Base-by-base conservation (phyloP, 2,113 vertebrate species). In the Rhodinocichla rosea region DNA sequence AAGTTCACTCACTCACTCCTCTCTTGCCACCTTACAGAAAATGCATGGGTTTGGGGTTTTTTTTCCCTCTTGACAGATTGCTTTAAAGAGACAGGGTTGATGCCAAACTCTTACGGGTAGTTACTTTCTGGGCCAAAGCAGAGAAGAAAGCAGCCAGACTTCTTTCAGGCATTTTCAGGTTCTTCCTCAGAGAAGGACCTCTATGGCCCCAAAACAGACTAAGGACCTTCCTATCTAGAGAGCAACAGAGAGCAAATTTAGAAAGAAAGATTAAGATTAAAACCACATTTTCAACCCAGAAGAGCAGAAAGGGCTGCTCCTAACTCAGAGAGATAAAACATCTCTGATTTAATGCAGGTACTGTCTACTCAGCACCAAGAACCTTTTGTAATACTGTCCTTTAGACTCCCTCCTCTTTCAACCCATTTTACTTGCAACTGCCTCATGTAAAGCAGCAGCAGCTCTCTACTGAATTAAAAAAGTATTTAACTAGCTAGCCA, bases 31-130 rank as follows among this genome's bases (percentile, higher is more conserved):
- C 27, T 83, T 4, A 1, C 15, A 65, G 28, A 76, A 88, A 92
- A 69, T 15, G 22, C 8, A 33, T 0, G 4, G 7, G 0, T 57
- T 57, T 69, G 26, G n/a, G n/a, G n/a, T 9, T 83, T 55, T 35
- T 63, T 28, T 86, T 55, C 64, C 19, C 21, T 80, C 83, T 87
- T 39, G 23, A 74, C 1, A 78, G 23, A 64, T 10, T 3, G 1
- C 26, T 86, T 91, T 53, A 47, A 70, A 81, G 77, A 75, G 44
- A 65, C 30, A 40, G 17, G 19, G 32, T 14, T 3, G 1, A 84
- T 71, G 64, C 39, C 52, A 81, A 45, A 49, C 35, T 45, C 32
- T 87, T 82, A 76, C 44, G 75, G 35, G 39, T 71, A 15, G 10
- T 75, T 79, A 67, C 32, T 76, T 70, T 75, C 55, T 37, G 15